phyloP scores from a whole-genome alignment of 2,888 invertebrate species.

The Drosophila demipolita region DNA sequence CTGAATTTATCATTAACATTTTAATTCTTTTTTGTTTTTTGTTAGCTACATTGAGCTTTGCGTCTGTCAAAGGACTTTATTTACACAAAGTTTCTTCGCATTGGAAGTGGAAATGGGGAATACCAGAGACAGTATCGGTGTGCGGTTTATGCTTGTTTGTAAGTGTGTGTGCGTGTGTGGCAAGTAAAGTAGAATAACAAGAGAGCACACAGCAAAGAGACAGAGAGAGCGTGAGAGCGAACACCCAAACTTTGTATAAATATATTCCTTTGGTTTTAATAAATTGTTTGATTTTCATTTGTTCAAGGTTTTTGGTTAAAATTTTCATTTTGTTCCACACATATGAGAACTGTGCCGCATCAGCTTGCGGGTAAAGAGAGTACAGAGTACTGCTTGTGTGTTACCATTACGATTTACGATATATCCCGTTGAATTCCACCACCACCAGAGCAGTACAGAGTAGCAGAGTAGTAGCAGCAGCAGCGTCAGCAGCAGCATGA shows the following conservation, averaged over 20 bases:
- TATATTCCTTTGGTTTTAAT: conserved; percentile 81
- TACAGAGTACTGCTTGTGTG: conserved; percentile 65
- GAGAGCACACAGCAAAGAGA: conserved; percentile 46
- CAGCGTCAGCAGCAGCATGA: conserved; percentile 50
- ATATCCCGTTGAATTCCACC: conserved; percentile 57
- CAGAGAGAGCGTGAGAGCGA: conserved; percentile 38
- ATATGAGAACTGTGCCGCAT: conserved; percentile 40
- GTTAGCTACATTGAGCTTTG: conserved; percentile 32
- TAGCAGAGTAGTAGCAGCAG: conserved; percentile 63
- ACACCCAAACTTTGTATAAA: conserved; percentile 83
- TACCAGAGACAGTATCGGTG: conserved; percentile 12
- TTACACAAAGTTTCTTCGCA: conserved; percentile 83
- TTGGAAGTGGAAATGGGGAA: conserved; percentile 44
- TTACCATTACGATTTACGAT: conserved; percentile 69
- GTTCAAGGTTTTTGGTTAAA: conserved; percentile 39
- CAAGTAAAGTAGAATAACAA: conserved; percentile 48
- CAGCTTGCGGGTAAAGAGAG: conserved; percentile 39
- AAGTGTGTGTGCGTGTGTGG: conserved; percentile 12
- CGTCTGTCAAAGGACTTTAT: conserved; percentile 82
- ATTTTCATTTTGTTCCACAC: conserved; percentile 46
- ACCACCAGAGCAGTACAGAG: conserved; percentile 54
- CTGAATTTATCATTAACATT: conserved; percentile 39
- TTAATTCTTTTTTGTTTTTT: conserved; percentile 19
- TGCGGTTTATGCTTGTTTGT: conserved; percentile 5
- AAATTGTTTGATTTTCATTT: conserved; percentile 31